Percentiles rank a stretch among this genome's conserved stretches.
Conservation (phyloP, 1,140 invertebrate species). For the Octopus bimaculoides region DNA sequence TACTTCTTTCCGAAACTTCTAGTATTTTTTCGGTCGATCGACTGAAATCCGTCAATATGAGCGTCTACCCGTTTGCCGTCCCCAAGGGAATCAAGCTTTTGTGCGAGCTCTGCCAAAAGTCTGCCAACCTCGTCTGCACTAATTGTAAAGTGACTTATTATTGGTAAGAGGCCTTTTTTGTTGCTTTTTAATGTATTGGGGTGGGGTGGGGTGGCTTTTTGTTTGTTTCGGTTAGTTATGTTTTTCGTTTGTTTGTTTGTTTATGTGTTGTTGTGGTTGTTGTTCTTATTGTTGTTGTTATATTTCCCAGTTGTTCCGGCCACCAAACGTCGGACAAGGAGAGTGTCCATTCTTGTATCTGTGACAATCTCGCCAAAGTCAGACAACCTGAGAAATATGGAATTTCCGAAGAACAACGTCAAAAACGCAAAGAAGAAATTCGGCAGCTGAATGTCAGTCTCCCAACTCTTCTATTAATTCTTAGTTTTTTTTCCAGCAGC, state of each 20-base stretch:
- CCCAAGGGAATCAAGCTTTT: constrained; percentile 14
- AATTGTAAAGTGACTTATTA: constrained; percentile 18
- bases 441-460: constrained; percentile 36
- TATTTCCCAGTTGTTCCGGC: constrained; percentile 51
- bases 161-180: constrained; percentile 13
- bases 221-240: no score
- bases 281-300: no score
- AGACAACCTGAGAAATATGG: constrained; percentile 51
- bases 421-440: constrained; percentile 42
- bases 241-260: no score
- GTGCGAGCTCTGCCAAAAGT: constrained; percentile 19
- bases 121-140: constrained; percentile 12
- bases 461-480: neutral
- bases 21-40: no score
- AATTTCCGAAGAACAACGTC: constrained; percentile 55
- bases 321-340: constrained; percentile 57
- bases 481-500: neutral
- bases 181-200: no score
- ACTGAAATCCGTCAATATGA: constrained; percentile 17
- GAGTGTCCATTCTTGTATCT: constrained; percentile 58
- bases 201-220: no score
- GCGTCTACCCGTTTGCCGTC: constrained; percentile 15
- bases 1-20: no score
- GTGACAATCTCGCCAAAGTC: constrained; percentile 47
- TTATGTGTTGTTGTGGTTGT: no score